Conservation (phyloP, 64 coral and sea anemone species). For the Anthopleura sola region DNA sequence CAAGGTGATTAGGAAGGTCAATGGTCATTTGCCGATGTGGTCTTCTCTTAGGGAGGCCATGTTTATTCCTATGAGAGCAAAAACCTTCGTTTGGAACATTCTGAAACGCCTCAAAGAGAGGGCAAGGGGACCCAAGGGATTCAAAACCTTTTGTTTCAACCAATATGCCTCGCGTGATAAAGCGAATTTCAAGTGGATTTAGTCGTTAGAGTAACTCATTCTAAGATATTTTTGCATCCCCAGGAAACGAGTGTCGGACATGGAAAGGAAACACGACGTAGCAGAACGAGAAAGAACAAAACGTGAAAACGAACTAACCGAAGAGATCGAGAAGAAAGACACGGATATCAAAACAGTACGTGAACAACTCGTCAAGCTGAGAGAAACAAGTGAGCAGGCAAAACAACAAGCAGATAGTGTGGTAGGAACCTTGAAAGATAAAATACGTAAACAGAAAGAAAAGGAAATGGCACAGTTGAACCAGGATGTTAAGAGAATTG, state of each 20-base stretch:
- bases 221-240: not conserved
- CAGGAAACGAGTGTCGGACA: constrained; percentile 75
- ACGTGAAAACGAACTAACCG: constrained; percentile 73
- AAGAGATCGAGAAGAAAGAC: constrained; percentile 69
- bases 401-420: constrained; percentile 73
- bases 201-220: too few relatives aligned
- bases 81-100: too few relatives aligned
- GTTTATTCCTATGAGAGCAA: too few relatives aligned
- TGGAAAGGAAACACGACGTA: constrained; percentile 60
- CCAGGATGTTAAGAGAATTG: constrained; percentile 73
- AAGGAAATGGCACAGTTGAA: constrained; percentile 60
- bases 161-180: too few relatives aligned
- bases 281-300: constrained; percentile 57
- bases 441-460: constrained; percentile 84
- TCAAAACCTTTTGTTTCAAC: too few relatives aligned
- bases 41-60: too few relatives aligned
- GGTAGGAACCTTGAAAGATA: constrained; percentile 70
- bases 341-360: constrained; percentile 55
- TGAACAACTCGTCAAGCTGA: constrained; percentile 71
- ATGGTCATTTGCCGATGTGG: too few relatives aligned
- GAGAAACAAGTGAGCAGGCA: constrained; percentile 61
- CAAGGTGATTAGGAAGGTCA: constrained; percentile 70
- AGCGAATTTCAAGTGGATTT: too few relatives aligned
- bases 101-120: too few relatives aligned
- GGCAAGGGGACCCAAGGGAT: too few relatives aligned